phyloP scores from a whole-genome alignment of 2,888 invertebrate genomes.

The Acrocyrtus sp. region DNA sequence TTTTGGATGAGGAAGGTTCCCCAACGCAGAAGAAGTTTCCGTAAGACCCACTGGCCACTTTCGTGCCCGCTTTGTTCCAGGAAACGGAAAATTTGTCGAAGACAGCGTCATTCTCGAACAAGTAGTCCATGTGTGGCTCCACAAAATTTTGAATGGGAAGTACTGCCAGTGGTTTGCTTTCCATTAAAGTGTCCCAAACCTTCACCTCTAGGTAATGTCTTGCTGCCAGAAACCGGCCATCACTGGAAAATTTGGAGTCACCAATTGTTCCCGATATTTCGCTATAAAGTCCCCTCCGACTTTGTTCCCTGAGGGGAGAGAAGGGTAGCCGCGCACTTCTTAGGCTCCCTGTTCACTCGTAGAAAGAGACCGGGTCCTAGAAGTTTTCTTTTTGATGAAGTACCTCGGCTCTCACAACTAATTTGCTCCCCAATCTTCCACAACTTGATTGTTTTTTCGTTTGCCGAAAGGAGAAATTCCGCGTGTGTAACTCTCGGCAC shows the following conservation, averaged over 20 bases:
- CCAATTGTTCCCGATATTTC: constrained; percentile 4
- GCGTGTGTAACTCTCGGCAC: neutral
- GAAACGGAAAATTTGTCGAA: constrained; percentile 27
- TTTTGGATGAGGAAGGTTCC: neutral
- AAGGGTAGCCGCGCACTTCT: constrained; percentile 98
- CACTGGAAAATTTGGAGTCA: constrained; percentile 22
- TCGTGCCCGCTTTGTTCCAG: constrained; percentile 12
- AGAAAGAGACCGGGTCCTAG: neutral
- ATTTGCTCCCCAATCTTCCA: constrained; percentile 29
- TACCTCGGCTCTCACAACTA: neutral
- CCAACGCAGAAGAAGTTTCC: neutral
- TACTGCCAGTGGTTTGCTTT: neutral
- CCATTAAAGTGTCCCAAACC: constrained; percentile 27
- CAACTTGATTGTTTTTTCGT: constrained; percentile 32
- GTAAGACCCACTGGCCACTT: constrained; percentile 19
- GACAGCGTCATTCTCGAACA: constrained; percentile 20
- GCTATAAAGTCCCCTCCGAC: constrained; percentile 71
- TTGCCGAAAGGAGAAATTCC: constrained; percentile 4
- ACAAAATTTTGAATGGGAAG: constrained; percentile 14
- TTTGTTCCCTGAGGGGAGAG: constrained; percentile 98
- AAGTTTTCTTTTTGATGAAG: too few species aligned
- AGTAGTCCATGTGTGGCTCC: neutral
- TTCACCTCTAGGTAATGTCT: constrained; percentile 17
- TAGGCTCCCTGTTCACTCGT: constrained; percentile 95
- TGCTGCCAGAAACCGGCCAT: constrained; percentile 13